Percentiles rank a stretch among this genome's conserved stretches.
Evolutionary conservation across 2,888 invertebrate species (phyloP).

Genomic region (Anoncus sp.): DNA sequence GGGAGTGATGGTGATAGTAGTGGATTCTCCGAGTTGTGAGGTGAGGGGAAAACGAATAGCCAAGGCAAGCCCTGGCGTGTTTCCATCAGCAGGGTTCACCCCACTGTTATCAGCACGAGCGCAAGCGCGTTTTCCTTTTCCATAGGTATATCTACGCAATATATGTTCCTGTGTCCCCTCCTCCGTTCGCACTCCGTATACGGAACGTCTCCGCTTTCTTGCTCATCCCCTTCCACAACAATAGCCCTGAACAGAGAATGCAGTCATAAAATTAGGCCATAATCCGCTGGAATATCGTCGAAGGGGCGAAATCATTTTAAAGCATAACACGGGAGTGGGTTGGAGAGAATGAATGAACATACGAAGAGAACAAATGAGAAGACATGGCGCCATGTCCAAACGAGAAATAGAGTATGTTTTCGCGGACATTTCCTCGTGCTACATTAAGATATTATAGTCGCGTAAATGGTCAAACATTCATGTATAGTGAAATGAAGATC

Average conservation of each 20-base stretch:
- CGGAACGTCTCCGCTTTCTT: constrained; percentile 27
- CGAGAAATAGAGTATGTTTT: constrained; percentile 22
- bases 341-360: background rate
- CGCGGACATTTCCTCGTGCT: too few relatives aligned
- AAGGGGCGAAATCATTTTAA: constrained; percentile 49
- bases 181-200: constrained; percentile 21
- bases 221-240: background rate
- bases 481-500: too few relatives aligned
- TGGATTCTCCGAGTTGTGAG: constrained; percentile 22
- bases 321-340: background rate
- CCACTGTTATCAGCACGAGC: constrained; percentile 27
- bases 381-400: background rate
- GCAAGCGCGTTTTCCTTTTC: constrained; percentile 52
- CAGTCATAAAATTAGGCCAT: constrained; percentile 61
- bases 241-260: constrained; percentile 44
- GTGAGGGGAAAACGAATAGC: constrained; percentile 44
- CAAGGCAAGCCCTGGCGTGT: constrained; percentile 66
- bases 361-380: background rate
- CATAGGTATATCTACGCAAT: background rate
- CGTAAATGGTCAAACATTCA: too few relatives aligned
- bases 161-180: constrained; percentile 9
- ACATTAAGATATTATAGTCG: too few relatives aligned
- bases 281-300: constrained; percentile 54
- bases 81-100: constrained; percentile 59
- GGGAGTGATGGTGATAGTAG: background rate